Conservation (phyloP, 2,113 vertebrate genomes). For the Pelecanoides urinatrix region DNA sequence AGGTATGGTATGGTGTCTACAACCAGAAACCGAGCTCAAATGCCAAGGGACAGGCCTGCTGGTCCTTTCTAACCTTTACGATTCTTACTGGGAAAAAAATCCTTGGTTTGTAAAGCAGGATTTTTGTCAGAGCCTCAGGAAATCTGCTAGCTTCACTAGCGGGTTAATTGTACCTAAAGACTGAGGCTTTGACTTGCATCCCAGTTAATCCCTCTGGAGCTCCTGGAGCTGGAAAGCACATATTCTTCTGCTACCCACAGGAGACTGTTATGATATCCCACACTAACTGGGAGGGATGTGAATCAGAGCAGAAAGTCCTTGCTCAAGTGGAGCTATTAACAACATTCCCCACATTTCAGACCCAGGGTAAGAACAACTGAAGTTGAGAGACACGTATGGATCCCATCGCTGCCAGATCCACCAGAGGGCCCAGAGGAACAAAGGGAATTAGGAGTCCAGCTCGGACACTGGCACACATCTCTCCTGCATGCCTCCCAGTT, state of each 20-base stretch:
- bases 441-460: background rate
- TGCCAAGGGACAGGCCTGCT: background rate
- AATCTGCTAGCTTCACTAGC: background rate
- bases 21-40: background rate
- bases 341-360: background rate
- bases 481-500: accelerated
- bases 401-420: constrained; percentile 16
- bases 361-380: background rate
- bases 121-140: constrained; percentile 18
- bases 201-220: background rate
- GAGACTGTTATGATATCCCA: background rate
- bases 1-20: background rate
- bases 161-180: constrained; percentile 46
- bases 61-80: background rate
- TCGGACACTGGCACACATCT: background rate
- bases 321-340: background rate
- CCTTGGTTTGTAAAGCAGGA: background rate
- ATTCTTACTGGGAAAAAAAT: background rate
- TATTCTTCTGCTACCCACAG: background rate
- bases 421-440: constrained; percentile 70
- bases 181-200: background rate
- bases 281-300: background rate
- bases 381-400: background rate
- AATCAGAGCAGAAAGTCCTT: background rate
- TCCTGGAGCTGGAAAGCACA: background rate